Evolutionary conservation across 2,797 vertebrate genomes (phyloP), one percentile per base, ranked within the genome.

Genomic region (Spinus olivaceus): DNA sequence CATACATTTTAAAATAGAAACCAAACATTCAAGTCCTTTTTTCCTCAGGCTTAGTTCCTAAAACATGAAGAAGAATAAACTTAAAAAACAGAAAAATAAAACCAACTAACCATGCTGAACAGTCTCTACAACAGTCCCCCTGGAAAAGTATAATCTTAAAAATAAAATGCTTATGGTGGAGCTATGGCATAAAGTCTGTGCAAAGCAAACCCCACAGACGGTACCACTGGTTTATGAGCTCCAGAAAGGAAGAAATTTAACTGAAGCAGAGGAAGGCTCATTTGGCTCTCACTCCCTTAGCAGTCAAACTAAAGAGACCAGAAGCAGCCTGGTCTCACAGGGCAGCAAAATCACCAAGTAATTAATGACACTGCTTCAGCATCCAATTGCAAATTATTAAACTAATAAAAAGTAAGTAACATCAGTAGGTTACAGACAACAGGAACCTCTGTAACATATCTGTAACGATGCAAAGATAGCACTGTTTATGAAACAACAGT

Each of bases 1-100:
- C 99, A 99, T 99, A 96, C 99, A 99, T 96, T 99, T 99, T 77
- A 99, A 98, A 95, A 99, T 98, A 79, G 99, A 99, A 95, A 99
- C 99, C 84, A 99, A 97, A 96, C 99, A 99, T 97, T 99, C 99
- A 80, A 99, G 97, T 53, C 99, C 99, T 96, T 99, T 99, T 96
- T 99, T 99, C 97, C 99, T 98, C 69, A 99, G 98, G 79, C 99
- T 99, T 96, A 99, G 97, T 94, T 99, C 99, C 99, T 95, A 25
- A 86, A 74, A 81, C 65, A 61, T 12, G 32, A 46, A 94, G 80
- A 72, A 49, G 41, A 83, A 39, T 61, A 25, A 72, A 82, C 71
- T 7, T 22, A 46, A 49, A 35, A 46, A 37, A 51, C 35, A 27
- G 2, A 44, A 90, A 64, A 93, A 28, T 3, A 81, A 87, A 88